A percentile compares a stretch with the other conserved stretches of the same genome.
These are phyloP conservation scores for Papilio elwesi DNA, from an alignment of 2,888 invertebrate genomes.

Conservation along the genomic window DNA sequence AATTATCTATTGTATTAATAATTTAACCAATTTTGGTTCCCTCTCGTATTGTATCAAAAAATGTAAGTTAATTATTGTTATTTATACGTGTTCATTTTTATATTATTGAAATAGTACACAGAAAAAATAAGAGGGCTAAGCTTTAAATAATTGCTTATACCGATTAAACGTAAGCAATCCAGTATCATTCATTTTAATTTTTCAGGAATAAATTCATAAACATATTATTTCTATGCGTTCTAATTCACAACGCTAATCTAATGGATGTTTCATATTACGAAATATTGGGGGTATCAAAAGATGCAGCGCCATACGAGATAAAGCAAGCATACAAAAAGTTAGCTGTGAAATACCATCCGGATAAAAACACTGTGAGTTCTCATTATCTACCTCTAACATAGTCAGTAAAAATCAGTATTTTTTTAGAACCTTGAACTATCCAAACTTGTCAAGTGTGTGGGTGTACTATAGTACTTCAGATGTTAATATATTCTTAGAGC, in stretches of 20 bases:
- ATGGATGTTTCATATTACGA: slow-evolving; percentile 83
- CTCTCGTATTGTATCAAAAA: too few species aligned
- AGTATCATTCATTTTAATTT: neutral
- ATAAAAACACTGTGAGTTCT: slow-evolving; percentile 86
- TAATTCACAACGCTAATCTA: slow-evolving; percentile 60
- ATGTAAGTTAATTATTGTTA: too few species aligned
- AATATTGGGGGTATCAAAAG: slow-evolving; percentile 86
- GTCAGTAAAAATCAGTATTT: too few species aligned
- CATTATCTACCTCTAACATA: neutral
- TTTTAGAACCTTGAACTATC: slow-evolving; percentile 21
- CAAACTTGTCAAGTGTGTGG: slow-evolving; percentile 39
- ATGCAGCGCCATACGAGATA: slow-evolving; percentile 88
- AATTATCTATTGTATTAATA: too few species aligned
- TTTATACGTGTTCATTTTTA: too few species aligned
- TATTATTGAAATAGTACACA: too few species aligned
- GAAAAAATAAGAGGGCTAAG: too few species aligned
- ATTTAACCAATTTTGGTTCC: too few species aligned
- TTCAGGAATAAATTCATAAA: slow-evolving; percentile 27
- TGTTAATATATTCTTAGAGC: neutral
- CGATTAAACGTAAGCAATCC: too few species aligned
- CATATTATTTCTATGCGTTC: slow-evolving; percentile 41
- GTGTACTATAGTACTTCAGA: slow-evolving; percentile 27
- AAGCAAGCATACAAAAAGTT: slow-evolving; percentile 91
- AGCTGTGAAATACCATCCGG: slow-evolving; percentile 89
- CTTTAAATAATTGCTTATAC: neutral